A percentile compares a stretch with the other conserved stretches of the same genome.
Conservation (phyloP, 2,888 invertebrate species). For the Philhelius pedissequus region DNA sequence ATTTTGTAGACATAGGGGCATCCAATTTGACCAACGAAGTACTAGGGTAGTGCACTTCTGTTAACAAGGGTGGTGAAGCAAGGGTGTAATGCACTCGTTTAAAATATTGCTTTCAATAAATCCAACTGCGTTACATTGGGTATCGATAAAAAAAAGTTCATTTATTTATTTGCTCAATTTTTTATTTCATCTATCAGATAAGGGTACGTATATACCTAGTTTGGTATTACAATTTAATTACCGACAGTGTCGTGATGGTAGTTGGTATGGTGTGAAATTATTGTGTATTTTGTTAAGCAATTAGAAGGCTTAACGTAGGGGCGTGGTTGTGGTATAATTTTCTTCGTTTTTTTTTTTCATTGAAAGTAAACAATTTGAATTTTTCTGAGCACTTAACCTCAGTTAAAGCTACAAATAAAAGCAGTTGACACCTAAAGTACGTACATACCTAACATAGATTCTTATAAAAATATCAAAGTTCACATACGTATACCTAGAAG, state of each 20-base stretch:
- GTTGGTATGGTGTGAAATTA: not conserved
- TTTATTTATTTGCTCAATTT: constrained; percentile 31
- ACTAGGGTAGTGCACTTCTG: not conserved
- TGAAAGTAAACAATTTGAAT: not conserved
- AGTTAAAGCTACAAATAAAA: not conserved
- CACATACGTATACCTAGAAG: constrained; percentile 19
- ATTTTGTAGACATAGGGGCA: constrained; percentile 47
- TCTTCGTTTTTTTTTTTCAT: not conserved
- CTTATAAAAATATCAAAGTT: constrained; percentile 23
- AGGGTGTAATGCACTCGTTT: constrained; percentile 57
- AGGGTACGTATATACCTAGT: constrained; percentile 26
- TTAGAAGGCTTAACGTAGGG: not conserved
- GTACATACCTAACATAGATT: not conserved
- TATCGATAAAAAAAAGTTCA: constrained; percentile 26
- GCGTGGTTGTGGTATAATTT: not conserved
- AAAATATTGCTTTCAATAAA: constrained; percentile 41
- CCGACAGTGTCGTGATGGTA: not conserved
- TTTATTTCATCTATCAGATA: not conserved
- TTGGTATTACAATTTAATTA: constrained; percentile 52
- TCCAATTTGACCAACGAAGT: not conserved
- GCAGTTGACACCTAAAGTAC: constrained; percentile 12
- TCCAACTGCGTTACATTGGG: not conserved
- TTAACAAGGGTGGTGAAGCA: constrained; percentile 36
- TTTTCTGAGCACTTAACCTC: not conserved
- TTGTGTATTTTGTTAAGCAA: not conserved